phyloP scores from a whole-genome alignment of 2,113 vertebrate genomes.

The Calonectris borealis region DNA sequence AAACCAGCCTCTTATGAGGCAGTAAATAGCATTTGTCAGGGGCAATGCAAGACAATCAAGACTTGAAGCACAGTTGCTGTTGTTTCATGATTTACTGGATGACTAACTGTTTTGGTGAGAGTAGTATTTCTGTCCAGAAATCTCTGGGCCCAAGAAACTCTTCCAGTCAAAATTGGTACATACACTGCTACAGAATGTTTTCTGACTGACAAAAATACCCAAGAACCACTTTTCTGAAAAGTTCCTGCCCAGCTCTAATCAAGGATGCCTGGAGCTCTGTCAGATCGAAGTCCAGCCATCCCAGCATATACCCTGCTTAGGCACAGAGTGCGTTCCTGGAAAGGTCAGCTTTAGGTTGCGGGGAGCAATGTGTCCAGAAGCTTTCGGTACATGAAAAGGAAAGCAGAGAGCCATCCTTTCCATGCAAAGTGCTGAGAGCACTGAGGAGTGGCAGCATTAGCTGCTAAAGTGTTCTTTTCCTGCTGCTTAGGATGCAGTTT shows the following conservation, averaged over 20 bases:
- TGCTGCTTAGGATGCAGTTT: neutral
- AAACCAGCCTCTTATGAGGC: neutral
- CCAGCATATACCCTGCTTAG: rapidly evolving
- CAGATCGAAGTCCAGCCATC: neutral
- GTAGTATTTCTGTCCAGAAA: neutral
- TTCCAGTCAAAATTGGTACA: neutral
- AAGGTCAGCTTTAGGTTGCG: neutral
- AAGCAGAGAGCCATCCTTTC: neutral
- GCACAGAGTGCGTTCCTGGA: neutral
- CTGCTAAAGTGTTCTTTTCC: neutral
- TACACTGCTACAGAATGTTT: neutral
- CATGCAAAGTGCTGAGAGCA: neutral
- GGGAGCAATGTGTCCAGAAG: neutral
- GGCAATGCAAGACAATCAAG: neutral
- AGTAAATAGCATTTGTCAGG: neutral
- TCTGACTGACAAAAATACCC: neutral
- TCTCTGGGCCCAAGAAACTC: neutral
- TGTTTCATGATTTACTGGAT: neutral
- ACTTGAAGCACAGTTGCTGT: neutral
- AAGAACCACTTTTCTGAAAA: neutral
- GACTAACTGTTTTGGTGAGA: neutral
- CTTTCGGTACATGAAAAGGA: neutral
- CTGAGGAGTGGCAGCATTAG: neutral
- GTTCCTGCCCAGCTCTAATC: neutral
- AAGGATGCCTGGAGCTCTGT: neutral